A percentile compares a stretch with the other conserved stretches of the same genome.
phyloP scores from a whole-genome alignment of 2,113 vertebrate species.

The Prietella phreatophila region DNA sequence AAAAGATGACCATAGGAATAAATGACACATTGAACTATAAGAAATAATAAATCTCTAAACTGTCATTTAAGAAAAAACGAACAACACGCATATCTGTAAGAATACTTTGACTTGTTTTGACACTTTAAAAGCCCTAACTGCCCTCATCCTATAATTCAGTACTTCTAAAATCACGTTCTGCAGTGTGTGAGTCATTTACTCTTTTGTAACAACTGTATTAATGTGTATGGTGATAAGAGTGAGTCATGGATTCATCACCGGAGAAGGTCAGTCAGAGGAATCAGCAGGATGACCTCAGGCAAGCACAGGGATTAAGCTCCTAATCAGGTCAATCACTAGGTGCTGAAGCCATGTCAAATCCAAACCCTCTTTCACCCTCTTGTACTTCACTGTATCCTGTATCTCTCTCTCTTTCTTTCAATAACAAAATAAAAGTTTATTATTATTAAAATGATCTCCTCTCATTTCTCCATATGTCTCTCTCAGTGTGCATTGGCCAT shows the following conservation, averaged over 20 bases:
- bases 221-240: conserved; percentile 34
- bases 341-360: conserved; percentile 33
- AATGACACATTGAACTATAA: neutral
- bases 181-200: neutral
- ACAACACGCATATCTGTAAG: neutral
- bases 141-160: neutral
- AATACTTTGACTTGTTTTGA: neutral
- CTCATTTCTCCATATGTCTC: neutral
- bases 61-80: neutral
- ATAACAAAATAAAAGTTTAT: neutral
- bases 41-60: neutral
- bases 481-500: neutral
- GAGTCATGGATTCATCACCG: conserved; percentile 55
- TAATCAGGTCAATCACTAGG: conserved; percentile 68
- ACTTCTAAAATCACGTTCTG: neutral
- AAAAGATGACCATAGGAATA: neutral
- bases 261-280: conserved; percentile 62
- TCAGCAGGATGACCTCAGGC: conserved; percentile 62
- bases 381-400: neutral
- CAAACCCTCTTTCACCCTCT: neutral
- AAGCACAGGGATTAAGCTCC: conserved; percentile 63
- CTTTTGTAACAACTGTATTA: conserved; percentile 15
- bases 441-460: conserved; percentile 11
- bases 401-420: neutral
- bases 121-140: neutral